Percentiles rank a stretch among this genome's conserved stretches.
Evolutionary conservation across 2,888 invertebrate species (phyloP).

Genomic region (Heliconius hortense): DNA sequence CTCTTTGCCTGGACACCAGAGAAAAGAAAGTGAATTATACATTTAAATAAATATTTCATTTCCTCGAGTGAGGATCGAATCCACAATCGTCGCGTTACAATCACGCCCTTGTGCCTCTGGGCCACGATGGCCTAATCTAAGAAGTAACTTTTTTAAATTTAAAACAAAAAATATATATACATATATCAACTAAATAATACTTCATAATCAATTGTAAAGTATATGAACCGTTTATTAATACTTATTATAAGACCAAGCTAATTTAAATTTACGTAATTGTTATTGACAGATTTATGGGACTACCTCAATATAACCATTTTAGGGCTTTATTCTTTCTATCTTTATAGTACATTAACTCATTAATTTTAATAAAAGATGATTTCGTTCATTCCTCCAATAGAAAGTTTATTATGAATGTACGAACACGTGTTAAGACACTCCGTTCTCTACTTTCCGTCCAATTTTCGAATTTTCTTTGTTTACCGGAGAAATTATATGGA

Average conservation of each 20-base stretch:
- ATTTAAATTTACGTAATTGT: conserved; percentile 7
- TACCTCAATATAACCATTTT: not conserved
- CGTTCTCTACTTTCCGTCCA: not conserved
- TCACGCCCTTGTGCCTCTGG: no score
- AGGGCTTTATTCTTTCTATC: not conserved
- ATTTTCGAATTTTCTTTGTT: not conserved
- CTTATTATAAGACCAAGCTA: conserved; percentile 1
- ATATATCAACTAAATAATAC: not conserved
- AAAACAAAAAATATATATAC: not conserved
- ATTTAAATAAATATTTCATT: no score
- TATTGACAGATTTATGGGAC: conserved; percentile 20
- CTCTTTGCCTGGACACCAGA: no score
- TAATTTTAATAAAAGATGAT: not conserved
- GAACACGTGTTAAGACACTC: not conserved
- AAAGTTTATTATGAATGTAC: no score
- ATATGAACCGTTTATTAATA: conserved; percentile 1
- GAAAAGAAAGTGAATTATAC: no score
- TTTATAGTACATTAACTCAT: not conserved
- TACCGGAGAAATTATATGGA: not conserved
- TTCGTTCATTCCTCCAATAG: not conserved
- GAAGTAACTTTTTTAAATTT: not conserved
- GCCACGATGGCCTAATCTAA: no score
- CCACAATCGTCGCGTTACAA: no score
- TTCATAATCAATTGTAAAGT: not conserved
- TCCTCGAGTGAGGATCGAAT: no score